Percentiles rank a stretch among this genome's conserved stretches.
Evolutionary conservation across 2,113 vertebrate species (phyloP).

Genomic region (Gracilinanus agilis): DNA sequence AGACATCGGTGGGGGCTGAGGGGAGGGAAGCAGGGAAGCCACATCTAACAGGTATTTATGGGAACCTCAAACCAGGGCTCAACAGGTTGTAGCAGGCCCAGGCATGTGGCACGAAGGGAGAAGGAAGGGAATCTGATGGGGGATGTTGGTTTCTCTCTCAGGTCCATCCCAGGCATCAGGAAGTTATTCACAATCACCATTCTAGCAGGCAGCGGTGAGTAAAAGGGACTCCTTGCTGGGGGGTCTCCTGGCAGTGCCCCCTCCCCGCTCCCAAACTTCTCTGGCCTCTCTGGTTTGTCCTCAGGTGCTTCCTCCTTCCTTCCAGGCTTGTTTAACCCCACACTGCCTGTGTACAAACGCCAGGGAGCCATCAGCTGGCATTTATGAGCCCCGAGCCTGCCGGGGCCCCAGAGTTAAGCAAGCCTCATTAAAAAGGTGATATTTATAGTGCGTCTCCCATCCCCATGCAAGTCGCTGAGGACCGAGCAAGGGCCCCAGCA

Average conservation of each 20-base stretch:
- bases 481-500: neutral
- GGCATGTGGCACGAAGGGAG: neutral
- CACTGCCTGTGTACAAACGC: conserved; percentile 21
- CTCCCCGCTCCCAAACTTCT: too few relatives aligned
- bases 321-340: conserved; percentile 36
- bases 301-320: neutral
- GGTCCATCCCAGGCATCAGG: conserved; percentile 53
- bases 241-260: neutral
- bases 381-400: conserved; percentile 51
- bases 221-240: neutral
- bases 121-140: neutral
- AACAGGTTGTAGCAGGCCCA: neutral
- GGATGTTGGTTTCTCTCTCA: conserved; percentile 16
- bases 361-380: neutral
- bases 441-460: neutral
- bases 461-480: neutral
- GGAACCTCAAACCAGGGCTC: neutral
- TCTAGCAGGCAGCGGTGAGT: conserved; percentile 67
- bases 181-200: conserved; percentile 55
- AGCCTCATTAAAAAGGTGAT: conserved; percentile 32
- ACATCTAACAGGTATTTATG: neutral
- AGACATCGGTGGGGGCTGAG: neutral
- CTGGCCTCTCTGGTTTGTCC: neutral
- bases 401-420: conserved; percentile 34
- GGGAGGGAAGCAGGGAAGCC: neutral